Base-by-base conservation (phyloP, 1,140 invertebrate genomes). In the Drosophila takahashii region DNA sequence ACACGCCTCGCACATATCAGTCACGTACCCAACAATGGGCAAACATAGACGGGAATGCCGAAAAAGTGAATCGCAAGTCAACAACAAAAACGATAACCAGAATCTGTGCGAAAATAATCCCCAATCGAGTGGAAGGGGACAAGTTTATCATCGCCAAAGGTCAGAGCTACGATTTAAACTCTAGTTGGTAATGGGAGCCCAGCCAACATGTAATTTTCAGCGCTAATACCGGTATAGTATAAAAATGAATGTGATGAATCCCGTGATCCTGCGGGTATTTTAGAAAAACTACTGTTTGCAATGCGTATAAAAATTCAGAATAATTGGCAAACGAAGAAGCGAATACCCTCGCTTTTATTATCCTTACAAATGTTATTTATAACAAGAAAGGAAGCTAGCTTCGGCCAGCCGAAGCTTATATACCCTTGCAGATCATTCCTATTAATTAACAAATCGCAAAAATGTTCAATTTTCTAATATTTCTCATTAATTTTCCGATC, bases 1-100 rank as follows among this genome's bases (percentile, higher is more conserved):
- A 39, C 34, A 60, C 51, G 60, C 50, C 42, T 18, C 39, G 11
- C 48, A 15, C 42, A 36, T 41, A 64, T 54, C 59, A 70, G 66
- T 64, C 66, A 70, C 66, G 66, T 70, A 36, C 29, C 59, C 18
- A 51, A 60, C 37, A 67, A 51, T 51, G 29, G 51, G 53, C 39
- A 65, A 57, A 65, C 52, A 57, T 29, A 16, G 36, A 57, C 47
- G 22, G 26, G 15, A 22, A 22, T n/a, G 52, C 11, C 34, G 15
- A 37, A 54, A 37, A 15, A 54, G 22, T 44, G 51, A 54, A 62
- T 45, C 37, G 9, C 16, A 41, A 13, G 34, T 22, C 29, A 16
- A 29, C 16, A 53, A 34, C 47, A 9, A 54, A 58, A 47, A 47
- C 45, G 13, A 47, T 47, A 27, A 8, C 22, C 26, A 4, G 29